Percentiles rank a stretch among this genome's conserved stretches.
phyloP scores from a whole-genome alignment of 2,113 vertebrate genomes.

The Otus sunia region DNA sequence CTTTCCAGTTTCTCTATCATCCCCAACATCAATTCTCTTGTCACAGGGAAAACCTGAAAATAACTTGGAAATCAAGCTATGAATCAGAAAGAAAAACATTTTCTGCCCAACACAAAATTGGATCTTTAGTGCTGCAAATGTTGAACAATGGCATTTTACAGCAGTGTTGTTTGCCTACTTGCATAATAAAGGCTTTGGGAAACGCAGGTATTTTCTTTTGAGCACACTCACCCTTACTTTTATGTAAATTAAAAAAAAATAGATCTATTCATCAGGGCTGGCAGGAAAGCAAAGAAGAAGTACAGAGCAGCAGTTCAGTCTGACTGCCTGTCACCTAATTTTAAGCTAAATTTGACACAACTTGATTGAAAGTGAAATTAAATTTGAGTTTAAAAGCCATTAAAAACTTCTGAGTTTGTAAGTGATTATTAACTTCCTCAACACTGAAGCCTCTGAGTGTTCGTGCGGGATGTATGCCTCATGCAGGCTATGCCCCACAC shows the following conservation, averaged over 20 bases:
- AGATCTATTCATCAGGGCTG: background rate
- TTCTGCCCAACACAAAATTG: background rate
- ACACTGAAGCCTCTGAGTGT: background rate
- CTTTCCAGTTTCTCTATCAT: background rate
- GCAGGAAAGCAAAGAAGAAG: background rate
- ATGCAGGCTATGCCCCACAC: background rate
- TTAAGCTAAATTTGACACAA: background rate
- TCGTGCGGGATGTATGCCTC: background rate
- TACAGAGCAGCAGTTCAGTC: background rate
- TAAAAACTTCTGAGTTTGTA: background rate
- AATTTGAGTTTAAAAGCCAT: slow-evolving; percentile 7
- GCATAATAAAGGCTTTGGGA: background rate
- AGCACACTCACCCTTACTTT: background rate
- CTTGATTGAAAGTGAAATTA: slow-evolving; percentile 35
- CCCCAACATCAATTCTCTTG: background rate
- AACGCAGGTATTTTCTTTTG: background rate
- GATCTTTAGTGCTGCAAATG: background rate
- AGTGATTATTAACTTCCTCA: background rate
- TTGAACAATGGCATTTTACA: background rate
- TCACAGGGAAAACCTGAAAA: background rate
- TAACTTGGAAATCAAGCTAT: background rate
- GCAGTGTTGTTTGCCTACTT: background rate
- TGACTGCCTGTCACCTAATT: background rate
- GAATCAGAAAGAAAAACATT: background rate
- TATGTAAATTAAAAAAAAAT: background rate